A percentile compares a stretch with the other conserved stretches of the same genome.
These are phyloP conservation scores for Halictus rubicundus DNA, from an alignment of 1,140 invertebrate genomes.

Conservation along the genomic window DNA sequence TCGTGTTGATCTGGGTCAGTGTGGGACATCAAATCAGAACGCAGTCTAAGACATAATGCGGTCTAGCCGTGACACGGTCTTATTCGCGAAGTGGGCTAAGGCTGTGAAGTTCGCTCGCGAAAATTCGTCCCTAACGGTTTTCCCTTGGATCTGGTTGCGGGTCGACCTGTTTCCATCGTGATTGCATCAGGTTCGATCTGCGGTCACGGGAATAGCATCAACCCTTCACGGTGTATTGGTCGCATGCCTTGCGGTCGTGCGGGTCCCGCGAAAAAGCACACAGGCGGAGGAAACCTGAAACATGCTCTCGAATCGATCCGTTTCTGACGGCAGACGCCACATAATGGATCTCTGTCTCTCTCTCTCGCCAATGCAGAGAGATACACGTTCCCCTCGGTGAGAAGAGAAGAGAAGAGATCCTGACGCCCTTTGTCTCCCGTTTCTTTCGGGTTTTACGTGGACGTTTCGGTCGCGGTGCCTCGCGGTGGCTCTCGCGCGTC, in stretches of 20 bases:
- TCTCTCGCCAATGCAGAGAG: too few species aligned
- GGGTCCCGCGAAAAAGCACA: slow-evolving; percentile 42
- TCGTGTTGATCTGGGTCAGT: too few species aligned
- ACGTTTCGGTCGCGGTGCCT: slow-evolving; percentile 59
- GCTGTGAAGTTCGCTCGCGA: slow-evolving; percentile 1
- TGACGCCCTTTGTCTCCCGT: slow-evolving; percentile 36
- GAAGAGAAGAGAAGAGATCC: not conserved
- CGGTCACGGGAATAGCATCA: slow-evolving; percentile 53
- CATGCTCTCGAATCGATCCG: slow-evolving; percentile 49
- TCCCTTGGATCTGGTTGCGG: slow-evolving; percentile 2
- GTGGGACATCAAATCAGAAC: too few species aligned
- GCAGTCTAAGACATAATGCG: too few species aligned
- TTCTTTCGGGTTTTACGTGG: slow-evolving; percentile 48
- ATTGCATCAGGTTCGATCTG: slow-evolving; percentile 52
- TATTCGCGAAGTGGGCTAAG: too few species aligned
- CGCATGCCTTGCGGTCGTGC: slow-evolving; percentile 64
- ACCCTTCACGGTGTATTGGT: slow-evolving; percentile 49
- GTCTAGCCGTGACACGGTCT: too few species aligned
- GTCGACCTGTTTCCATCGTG: slow-evolving; percentile 50
- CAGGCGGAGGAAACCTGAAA: slow-evolving; percentile 44
- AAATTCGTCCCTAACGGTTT: slow-evolving; percentile 50
- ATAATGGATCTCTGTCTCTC: slow-evolving; percentile 62
- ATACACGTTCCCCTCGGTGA: too few species aligned
- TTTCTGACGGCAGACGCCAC: slow-evolving; percentile 69
- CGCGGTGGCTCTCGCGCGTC: slow-evolving; percentile 64